A percentile compares a stretch with the other conserved stretches of the same genome.
These are phyloP conservation scores for Emmelina monodactyla DNA, from an alignment of 2,888 invertebrate genomes.

Conservation along the genomic window DNA sequence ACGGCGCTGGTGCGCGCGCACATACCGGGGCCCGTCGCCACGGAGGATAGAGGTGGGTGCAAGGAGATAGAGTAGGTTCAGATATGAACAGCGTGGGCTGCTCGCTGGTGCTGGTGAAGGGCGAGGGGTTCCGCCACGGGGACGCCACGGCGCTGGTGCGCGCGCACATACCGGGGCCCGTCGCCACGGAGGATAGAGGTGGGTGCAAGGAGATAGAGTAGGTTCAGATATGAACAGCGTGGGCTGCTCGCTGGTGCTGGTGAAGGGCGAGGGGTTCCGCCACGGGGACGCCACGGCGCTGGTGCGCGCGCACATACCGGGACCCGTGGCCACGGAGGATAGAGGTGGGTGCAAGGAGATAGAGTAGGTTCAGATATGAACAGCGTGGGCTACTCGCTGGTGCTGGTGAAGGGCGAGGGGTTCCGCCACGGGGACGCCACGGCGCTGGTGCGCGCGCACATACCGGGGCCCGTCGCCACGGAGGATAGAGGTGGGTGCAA, in stretches of 20 bases:
- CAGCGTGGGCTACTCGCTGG: slow-evolving; percentile 85
- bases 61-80: too few relatives aligned
- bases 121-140: slow-evolving; percentile 29
- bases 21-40: slow-evolving; percentile 71
- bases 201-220: too few relatives aligned
- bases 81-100: slow-evolving; percentile 90
- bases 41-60: slow-evolving; percentile 62
- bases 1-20: slow-evolving; percentile 68
- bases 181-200: slow-evolving; percentile 66
- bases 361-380: too few relatives aligned
- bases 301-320: slow-evolving; percentile 70
- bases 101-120: slow-evolving; percentile 69
- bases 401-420: slow-evolving; percentile 46
- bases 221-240: too few relatives aligned
- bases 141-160: slow-evolving; percentile 64
- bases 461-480: slow-evolving; percentile 71
- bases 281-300: slow-evolving; percentile 55
- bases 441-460: slow-evolving; percentile 65
- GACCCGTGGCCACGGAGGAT: slow-evolving; percentile 68
- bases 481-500: slow-evolving; percentile 55
- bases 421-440: slow-evolving; percentile 49
- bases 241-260: slow-evolving; percentile 79
- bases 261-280: slow-evolving; percentile 36
- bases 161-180: slow-evolving; percentile 70
- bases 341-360: slow-evolving; percentile 41